Evolutionary conservation across 2,797 vertebrate genomes (phyloP), one percentile per base, ranked within the genome.

Genomic region (Aulostomus chinensis): DNA sequence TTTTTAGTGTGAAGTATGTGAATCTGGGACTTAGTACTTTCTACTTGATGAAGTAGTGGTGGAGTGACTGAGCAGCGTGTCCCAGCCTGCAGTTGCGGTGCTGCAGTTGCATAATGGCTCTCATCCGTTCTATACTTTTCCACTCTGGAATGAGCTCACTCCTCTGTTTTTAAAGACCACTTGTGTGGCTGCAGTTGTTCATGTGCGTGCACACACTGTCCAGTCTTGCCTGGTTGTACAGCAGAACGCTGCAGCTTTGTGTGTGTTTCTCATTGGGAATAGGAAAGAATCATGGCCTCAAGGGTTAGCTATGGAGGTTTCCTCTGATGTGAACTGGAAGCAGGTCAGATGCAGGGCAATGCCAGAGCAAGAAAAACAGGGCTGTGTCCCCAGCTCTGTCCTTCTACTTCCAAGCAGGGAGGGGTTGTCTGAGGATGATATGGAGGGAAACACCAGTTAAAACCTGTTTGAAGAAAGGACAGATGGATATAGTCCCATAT

Each of bases 321-420:
- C 87, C 86, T 83, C 73, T 72, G 29, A 48, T 24, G 3, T 83
- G 85, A 88, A 88, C 87, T 86, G 68, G 71, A 64, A 69, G 45
- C 58, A 67, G 87, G 85, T 92, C 89, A 89, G 52, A 64, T 66
- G 24, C 22, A 29, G 86, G 85, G 76, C 83, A 89, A 49, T 76
- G 71, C 73, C 71, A 82, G 68, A 78, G 65, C 58, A 82, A 67
- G 54, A 78, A 80, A 79, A 78, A 65, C 80, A 83, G 80, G 69
- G 68, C 80, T 83, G 69, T 65, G 80, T 82, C 79, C 54, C 43
- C 41, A 67, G 59, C 42, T 49, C 30, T 48, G 41, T 24, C n/a
- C 52, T 37, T 54, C 61, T 64, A 62, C 64, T 13, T 13, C 13
- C 24, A 10, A 63, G 47, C 58, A 67, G 40, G 57, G 68, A 80